A percentile compares a stretch with the other conserved stretches of the same genome.
These are phyloP conservation scores for Rhabdophis nuchalis DNA, from an alignment of 2,797 vertebrate species.

Conservation along the genomic window DNA sequence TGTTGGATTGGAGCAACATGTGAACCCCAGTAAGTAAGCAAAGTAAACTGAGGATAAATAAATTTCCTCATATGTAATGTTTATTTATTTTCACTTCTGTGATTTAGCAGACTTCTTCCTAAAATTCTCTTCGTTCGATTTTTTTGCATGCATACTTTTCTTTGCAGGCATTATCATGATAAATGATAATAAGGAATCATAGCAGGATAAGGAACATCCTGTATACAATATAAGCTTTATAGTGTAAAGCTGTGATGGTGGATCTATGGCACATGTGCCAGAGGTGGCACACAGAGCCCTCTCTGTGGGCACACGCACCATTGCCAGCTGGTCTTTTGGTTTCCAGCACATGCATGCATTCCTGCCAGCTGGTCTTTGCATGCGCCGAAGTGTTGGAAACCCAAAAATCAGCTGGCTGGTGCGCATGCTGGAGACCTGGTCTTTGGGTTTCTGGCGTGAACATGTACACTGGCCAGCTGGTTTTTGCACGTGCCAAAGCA, in stretches of 20 bases:
- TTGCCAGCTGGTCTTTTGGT: no score
- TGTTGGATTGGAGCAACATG: not conserved
- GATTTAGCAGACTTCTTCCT: not conserved
- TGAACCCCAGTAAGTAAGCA: not conserved
- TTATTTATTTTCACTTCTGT: not conserved
- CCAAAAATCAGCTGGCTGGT: no score
- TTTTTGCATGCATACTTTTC: not conserved
- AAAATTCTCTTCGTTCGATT: not conserved
- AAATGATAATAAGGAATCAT: not conserved
- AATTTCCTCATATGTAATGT: not conserved
- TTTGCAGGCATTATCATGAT: not conserved
- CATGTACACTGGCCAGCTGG: no score
- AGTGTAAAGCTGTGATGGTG: not conserved
- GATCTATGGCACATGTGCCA: no score
- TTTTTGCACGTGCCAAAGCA: no score
- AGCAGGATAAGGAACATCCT: not conserved
- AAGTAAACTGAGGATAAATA: not conserved
- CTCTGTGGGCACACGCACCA: no score
- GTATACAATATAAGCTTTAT: not conserved
- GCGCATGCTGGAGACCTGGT: no score
- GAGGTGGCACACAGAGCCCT: no score
- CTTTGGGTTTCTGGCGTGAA: no score
- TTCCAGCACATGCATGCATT: no score
- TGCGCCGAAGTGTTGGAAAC: no score
- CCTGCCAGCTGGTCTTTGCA: no score